Conservation (phyloP, 1,140 invertebrate genomes). For the Hylaeus anthracinus region DNA sequence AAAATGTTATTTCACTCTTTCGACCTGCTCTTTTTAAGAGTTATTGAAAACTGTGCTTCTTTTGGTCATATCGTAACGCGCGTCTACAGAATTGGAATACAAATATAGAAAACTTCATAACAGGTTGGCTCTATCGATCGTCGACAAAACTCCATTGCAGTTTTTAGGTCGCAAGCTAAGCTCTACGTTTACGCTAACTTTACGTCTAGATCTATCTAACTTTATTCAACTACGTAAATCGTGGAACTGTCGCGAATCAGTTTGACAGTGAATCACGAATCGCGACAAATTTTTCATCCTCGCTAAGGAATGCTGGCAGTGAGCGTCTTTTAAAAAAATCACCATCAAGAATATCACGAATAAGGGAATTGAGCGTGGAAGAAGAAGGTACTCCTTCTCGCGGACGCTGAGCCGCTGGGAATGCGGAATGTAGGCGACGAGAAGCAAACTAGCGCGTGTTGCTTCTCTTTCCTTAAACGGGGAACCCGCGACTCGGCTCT, state of each 20-base stretch:
- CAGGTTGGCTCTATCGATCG: not conserved
- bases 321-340: conserved; percentile 31
- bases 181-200: not conserved
- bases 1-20: not conserved
- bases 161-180: not conserved
- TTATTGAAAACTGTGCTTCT: not conserved
- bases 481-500: not conserved
- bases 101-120: conserved; percentile 15
- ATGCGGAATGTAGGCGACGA: conserved; percentile 42
- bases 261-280: not conserved
- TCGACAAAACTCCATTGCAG: not conserved
- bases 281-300: not conserved
- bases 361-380: conserved; percentile 19
- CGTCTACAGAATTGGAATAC: not conserved
- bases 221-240: not conserved
- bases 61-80: not conserved
- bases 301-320: conserved; percentile 46
- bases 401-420: conserved; percentile 36
- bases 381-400: conserved; percentile 20
- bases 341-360: not conserved
- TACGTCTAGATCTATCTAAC: not conserved
- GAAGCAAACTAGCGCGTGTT: conserved; percentile 30
- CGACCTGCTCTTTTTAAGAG: not conserved
- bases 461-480: conserved; percentile 2
- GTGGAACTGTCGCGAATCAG: not conserved